A percentile compares a stretch with the other conserved stretches of the same genome.
phyloP scores from a whole-genome alignment of 2,113 vertebrate species.

The Eupsittula cactorum region DNA sequence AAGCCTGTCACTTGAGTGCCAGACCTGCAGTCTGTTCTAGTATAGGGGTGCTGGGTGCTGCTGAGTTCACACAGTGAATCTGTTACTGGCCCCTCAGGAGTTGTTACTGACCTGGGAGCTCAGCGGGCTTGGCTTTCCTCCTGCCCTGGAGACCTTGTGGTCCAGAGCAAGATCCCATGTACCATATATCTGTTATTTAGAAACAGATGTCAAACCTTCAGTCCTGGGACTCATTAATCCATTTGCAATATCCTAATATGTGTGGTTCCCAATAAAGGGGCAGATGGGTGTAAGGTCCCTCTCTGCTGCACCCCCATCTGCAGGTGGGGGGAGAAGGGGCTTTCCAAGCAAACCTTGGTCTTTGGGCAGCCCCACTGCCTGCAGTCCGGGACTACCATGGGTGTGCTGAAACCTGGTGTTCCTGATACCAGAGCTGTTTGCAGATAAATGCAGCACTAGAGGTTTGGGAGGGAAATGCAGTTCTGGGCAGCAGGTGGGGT shows the following conservation, averaged over 20 bases:
- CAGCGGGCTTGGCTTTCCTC: neutral
- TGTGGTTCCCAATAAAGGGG: accelerated
- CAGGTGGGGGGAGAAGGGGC: neutral
- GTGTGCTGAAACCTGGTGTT: neutral
- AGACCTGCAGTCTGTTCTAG: accelerated
- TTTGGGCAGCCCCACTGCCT: neutral
- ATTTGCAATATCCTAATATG: accelerated
- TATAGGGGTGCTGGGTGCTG: neutral
- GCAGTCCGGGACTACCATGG: accelerated
- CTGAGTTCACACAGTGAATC: neutral
- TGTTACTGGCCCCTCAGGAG: accelerated
- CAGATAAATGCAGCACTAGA: neutral
- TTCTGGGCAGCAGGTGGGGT: neutral
- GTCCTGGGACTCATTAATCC: accelerated
- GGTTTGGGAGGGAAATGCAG: neutral
- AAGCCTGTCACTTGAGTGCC: neutral
- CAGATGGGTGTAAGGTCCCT: neutral
- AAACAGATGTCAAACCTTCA: neutral
- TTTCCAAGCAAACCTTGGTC: neutral
- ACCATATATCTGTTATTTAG: neutral
- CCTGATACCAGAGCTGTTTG: neutral
- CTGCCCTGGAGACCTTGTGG: neutral
- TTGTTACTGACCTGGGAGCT: neutral
- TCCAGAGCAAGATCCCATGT: neutral
- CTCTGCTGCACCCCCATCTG: neutral